Conservation (phyloP, 2,113 vertebrate species). For the Xiphorhynchus elegans region DNA sequence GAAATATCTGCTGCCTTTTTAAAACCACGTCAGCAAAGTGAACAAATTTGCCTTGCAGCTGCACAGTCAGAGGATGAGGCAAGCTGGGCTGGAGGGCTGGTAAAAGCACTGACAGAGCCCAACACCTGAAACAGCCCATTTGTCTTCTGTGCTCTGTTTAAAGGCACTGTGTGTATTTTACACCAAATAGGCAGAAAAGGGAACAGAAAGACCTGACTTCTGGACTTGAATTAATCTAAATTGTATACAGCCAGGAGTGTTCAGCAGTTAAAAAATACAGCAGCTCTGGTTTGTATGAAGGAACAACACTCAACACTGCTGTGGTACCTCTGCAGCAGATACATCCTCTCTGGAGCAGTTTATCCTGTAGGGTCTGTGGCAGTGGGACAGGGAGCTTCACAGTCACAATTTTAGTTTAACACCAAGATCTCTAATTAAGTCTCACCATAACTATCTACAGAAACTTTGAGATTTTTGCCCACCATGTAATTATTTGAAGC, state of each 20-base stretch:
- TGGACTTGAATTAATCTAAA: background rate
- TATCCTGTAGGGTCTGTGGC: background rate
- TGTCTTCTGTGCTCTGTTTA: background rate
- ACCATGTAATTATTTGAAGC: background rate
- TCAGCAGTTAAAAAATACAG: background rate
- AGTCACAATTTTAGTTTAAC: background rate
- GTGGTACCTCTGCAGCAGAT: background rate
- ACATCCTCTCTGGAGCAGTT: background rate
- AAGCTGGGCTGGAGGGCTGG: background rate
- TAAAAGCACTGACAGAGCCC: background rate
- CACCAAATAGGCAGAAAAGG: background rate
- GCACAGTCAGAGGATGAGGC: background rate
- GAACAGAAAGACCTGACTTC: background rate
- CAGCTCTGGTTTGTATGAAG: background rate
- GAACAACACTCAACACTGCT: background rate
- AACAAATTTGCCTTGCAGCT: background rate
- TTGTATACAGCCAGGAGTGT: too few relatives aligned
- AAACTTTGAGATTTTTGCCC: background rate
- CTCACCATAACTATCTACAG: background rate
- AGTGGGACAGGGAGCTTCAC: fast-evolving
- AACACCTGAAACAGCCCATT: background rate
- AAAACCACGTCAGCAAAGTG: background rate
- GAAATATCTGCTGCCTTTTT: background rate
- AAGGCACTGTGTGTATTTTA: background rate
- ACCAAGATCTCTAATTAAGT: background rate